Percentiles rank a stretch among this genome's conserved stretches.
Conservation (phyloP, 1,140 invertebrate genomes). For the Brachionus koreanus region DNA sequence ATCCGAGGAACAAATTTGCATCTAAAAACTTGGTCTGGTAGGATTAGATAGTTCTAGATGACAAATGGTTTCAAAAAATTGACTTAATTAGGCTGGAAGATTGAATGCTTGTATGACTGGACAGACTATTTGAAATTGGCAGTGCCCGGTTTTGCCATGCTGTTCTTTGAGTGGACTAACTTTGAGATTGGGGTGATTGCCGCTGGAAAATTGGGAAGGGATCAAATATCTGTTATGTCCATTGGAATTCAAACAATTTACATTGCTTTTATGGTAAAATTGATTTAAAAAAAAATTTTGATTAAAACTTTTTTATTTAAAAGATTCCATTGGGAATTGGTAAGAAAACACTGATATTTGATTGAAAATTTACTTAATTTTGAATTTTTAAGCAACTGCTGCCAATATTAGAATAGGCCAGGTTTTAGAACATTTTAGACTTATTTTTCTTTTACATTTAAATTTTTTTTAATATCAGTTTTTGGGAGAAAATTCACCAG, state of each 20-base stretch:
- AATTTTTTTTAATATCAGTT: too few relatives aligned
- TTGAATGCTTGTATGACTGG: conserved; percentile 27
- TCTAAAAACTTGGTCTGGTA: conserved; percentile 16
- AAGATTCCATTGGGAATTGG: conserved; percentile 28
- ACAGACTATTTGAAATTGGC: conserved; percentile 30
- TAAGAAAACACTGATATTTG: neutral
- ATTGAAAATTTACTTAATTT: neutral
- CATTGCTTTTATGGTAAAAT: conserved; percentile 16
- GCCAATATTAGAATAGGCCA: conserved; percentile 3
- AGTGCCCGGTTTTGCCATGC: conserved; percentile 18
- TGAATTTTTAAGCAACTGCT: neutral
- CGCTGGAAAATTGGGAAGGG: neutral
- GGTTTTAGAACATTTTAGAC: neutral
- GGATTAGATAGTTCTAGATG: neutral
- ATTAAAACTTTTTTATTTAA: neutral
- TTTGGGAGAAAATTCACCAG: neutral
- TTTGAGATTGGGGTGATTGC: conserved; percentile 30
- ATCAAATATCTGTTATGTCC: conserved; percentile 26
- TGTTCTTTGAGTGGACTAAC: conserved; percentile 42
- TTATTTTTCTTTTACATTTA: too few relatives aligned
- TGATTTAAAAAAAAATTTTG: neutral
- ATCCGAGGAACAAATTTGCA: neutral
- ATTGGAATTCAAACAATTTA: conserved; percentile 40
- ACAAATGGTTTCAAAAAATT: neutral
- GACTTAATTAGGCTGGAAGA: neutral